These are phyloP conservation scores for Trachelus stipa DNA, from an alignment of 2,888 invertebrate species.

Conservation along the genomic window DNA sequence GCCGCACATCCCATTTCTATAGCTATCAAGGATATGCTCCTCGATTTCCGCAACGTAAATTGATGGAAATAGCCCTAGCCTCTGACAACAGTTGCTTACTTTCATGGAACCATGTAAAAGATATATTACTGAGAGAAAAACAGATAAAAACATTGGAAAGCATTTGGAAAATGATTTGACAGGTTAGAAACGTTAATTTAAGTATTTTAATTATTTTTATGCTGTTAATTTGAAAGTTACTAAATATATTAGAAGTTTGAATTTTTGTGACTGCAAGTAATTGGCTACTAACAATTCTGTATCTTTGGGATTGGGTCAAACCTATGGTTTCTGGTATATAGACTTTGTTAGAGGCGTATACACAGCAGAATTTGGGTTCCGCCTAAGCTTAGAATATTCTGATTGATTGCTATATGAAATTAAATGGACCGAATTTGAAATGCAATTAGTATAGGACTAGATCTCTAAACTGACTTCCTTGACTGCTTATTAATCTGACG, in stretches of 20 bases:
- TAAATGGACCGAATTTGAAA: not conserved
- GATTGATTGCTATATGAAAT: not conserved
- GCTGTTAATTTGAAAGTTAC: not conserved
- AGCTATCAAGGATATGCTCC: not conserved
- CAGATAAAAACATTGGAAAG: not conserved
- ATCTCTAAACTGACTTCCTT: not conserved
- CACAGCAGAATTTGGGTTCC: not conserved
- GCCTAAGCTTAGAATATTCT: not conserved
- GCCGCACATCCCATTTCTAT: not conserved
- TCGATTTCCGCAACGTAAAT: not conserved
- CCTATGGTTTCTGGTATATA: not conserved
- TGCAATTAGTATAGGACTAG: not conserved
- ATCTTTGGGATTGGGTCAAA: not conserved
- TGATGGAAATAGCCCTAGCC: not conserved
- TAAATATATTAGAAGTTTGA: not conserved
- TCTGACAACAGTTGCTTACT: not conserved
- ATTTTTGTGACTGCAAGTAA: not conserved
- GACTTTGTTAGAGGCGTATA: not conserved
- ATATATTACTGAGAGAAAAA: no score
- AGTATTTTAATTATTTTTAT: not conserved
- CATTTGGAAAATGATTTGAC: not conserved
- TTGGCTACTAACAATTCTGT: not conserved
- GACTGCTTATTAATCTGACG: not conserved
- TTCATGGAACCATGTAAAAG: not conserved
- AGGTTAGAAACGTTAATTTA: not conserved